Base-by-base conservation (phyloP, 2,888 invertebrate species). In the Acleris holmiana region DNA sequence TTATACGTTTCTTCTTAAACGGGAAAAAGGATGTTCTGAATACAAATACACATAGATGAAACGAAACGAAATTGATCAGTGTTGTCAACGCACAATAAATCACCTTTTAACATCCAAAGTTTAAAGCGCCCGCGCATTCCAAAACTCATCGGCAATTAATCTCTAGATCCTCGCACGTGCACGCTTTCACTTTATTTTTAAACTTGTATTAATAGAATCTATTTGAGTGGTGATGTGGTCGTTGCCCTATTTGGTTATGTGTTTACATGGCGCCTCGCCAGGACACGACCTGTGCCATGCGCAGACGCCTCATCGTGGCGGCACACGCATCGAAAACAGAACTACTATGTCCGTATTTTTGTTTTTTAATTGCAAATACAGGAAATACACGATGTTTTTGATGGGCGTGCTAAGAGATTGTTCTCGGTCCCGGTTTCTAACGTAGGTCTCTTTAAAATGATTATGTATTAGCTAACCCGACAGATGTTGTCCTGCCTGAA, bases 171-270 rank as follows among this genome's bases (percentile, higher is more conserved):
- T 75, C 80, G 79, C 89, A 88, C 87, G 85, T 88, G 78, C 44
- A 86, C 86, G 81, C 81, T 72, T 73, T 75, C 75, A 75, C 78
- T 84, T 86, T 89, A 88, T 88, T 87, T 87, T 86, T 81, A 82
- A 82, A 79, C 73, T 68, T 69, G 77, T 90, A 91, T 87, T 85
- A 84, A 84, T 90, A 90, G 88, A 85, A 78, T 82, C 88, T 91
- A 90, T 91, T 90, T 91, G 79, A 77, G 86, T 88, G 69, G 72
- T 70, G 78, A 74, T 77, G 76, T 89, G 91, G 89, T 90, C 90
- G 86, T 88, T 91, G 89, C 91, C 90, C 91, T 89, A 89, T 88
- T 89, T 90, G 91, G 90, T 85, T 77, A 76, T 83, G 77, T 89
- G 89, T 91, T 88, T 90, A 89, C 87, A 83, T 89, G 89, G 89